These are phyloP conservation scores for Ormyrus thymus DNA, from an alignment of 2,888 invertebrate genomes.

Conservation along the genomic window DNA sequence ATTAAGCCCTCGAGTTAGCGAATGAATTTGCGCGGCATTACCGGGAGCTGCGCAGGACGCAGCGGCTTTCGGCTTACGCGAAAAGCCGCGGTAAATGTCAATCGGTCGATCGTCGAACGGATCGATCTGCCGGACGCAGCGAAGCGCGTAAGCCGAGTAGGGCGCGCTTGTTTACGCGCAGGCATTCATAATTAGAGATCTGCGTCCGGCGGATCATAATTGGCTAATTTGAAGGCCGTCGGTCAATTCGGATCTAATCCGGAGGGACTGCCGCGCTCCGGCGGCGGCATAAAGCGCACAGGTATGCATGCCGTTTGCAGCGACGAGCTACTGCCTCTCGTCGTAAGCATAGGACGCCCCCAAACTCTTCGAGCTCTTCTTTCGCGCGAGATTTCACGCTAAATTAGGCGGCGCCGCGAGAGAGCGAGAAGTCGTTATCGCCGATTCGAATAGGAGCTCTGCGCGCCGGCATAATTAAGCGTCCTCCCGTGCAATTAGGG, in stretches of 20 bases:
- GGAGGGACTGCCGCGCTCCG: neutral
- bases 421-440: too few relatives aligned
- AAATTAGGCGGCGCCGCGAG: neutral
- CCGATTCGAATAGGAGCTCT: too few relatives aligned
- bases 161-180: too few relatives aligned
- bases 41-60: too few relatives aligned
- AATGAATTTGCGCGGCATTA: too few relatives aligned
- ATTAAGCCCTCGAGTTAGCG: too few relatives aligned
- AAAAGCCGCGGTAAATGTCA: neutral
- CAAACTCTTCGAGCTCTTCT: too few relatives aligned
- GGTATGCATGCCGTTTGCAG: neutral
- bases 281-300: neutral
- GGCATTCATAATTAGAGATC: constrained; percentile 2
- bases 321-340: too few relatives aligned
- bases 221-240: neutral
- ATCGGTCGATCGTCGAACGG: neutral
- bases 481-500: neutral
- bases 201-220: constrained; percentile 5
- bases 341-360: too few relatives aligned
- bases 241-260: constrained; percentile 1
- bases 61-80: too few relatives aligned
- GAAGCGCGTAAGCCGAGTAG: neutral
- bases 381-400: neutral
- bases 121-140: neutral
- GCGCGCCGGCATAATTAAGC: neutral